These are phyloP conservation scores for Thryonomys swinderianus DNA, from an alignment of 2,113 vertebrate species.

Conservation along the genomic window DNA sequence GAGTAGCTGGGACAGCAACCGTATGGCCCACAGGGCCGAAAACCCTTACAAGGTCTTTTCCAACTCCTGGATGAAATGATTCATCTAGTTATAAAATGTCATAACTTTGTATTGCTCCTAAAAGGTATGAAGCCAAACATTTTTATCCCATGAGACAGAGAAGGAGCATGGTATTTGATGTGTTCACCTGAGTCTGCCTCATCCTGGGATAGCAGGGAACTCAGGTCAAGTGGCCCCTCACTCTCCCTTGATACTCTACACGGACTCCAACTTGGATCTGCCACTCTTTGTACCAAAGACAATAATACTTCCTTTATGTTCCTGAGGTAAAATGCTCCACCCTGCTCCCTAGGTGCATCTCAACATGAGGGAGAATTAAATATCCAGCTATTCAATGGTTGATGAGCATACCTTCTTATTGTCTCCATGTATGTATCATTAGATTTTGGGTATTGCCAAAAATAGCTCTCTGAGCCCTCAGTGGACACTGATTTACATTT, in stretches of 20 bases:
- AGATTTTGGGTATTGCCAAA: not conserved
- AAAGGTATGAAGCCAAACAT: not conserved
- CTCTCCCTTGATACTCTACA: not conserved
- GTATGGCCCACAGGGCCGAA: not conserved
- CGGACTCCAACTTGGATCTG: accelerated
- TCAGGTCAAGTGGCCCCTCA: not conserved
- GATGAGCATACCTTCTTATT: not conserved
- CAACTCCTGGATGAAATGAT: not conserved
- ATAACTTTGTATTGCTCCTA: not conserved
- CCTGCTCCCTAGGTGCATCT: not conserved
- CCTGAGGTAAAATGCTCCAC: not conserved
- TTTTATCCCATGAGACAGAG: not conserved
- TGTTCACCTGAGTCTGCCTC: not conserved
- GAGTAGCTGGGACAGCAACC: not conserved
- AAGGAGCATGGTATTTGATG: not conserved
- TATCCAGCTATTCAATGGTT: not conserved
- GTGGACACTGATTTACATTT: not conserved
- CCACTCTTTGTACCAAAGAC: not conserved
- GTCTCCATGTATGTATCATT: not conserved
- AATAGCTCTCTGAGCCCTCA: not conserved
- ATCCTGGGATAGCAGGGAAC: not conserved
- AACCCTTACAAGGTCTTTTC: not conserved
- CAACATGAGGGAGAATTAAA: not conserved
- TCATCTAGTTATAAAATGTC: not conserved
- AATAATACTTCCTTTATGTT: not conserved